These are phyloP conservation scores for Pteromalus puparum DNA, from an alignment of 1,140 invertebrate species.

Conservation along the genomic window DNA sequence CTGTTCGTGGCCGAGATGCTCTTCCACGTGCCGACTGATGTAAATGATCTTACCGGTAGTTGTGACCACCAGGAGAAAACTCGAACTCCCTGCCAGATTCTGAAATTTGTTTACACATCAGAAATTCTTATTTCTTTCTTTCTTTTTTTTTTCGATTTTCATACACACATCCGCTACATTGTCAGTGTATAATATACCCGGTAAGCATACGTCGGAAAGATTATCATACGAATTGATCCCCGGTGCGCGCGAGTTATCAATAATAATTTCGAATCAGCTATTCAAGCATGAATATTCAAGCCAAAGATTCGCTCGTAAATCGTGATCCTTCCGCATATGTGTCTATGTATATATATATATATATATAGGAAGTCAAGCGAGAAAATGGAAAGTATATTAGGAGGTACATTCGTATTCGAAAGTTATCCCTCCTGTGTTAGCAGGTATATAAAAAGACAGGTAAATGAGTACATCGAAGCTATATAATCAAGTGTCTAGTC, in stretches of 20 bases:
- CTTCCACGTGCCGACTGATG: conserved; percentile 88
- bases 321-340: no score
- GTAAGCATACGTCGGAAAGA: background rate
- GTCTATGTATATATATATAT: no score
- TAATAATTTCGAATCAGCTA: background rate
- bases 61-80: conserved; percentile 87
- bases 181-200: no score
- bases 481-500: background rate
- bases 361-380: background rate
- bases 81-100: conserved; percentile 78
- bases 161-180: no score
- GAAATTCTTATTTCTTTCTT: no score
- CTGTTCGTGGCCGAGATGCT: conserved; percentile 89
- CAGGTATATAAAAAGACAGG: no score
- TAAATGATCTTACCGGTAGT: conserved; percentile 91
- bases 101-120: conserved; percentile 59
- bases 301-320: background rate
- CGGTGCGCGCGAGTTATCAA: background rate
- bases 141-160: no score
- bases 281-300: background rate
- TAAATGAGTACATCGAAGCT: background rate
- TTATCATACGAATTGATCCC: background rate
- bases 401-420: conserved; percentile 48
- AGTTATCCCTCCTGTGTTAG: conserved; percentile 8
- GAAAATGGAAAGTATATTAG: conserved; percentile 64